Base-by-base conservation (phyloP, 2,888 invertebrate genomes). In the Drosophila peninsularis region DNA sequence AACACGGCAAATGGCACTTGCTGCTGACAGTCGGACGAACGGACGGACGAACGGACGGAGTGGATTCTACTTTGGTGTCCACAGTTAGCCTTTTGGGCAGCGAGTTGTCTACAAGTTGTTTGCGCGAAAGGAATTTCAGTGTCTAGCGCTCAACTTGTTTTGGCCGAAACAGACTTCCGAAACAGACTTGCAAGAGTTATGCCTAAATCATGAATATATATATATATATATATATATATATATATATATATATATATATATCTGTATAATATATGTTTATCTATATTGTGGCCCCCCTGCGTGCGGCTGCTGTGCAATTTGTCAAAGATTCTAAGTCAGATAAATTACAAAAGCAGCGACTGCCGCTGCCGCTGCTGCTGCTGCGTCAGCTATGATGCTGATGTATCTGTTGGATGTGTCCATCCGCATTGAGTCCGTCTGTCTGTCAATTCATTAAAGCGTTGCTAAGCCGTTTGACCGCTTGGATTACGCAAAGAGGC, bases 281-380 rank as follows among this genome's bases (percentile, higher is more conserved):
- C 19, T 60, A 27, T 45, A 62, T 77, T 62, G 55, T 55, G 39
- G 41, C 41, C 66, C 55, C 61, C 63, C 47, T 52, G 63, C 64
- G 42, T 49, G 42, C 32, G 47, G 65, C 68, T 75, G 73, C 65
- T 78, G 71, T 74, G 70, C 79, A 81, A 83, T 83, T 83, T 83
- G 84, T 83, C 82, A 82, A 75, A 71, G 78, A 75, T 81, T 80
- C 82, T 83, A 72, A 83, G 75, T 75, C 78, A 65, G 75, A 79
- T 83, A 81, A 80, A 81, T 81, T 74, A 81, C 75, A 78, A 81
- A 69, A 69, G 71, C 74, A 50, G 67, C 56, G 52, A 44, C 44
- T 39, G 53, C 14, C 7, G 21, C 50, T 14, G 47, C 11, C 3
- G 13, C 61, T 42, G 24, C 41, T 39, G 50, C 52, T 65, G 44